Evolutionary conservation across 2,113 vertebrate genomes (phyloP), one percentile per base, ranked within the genome.

Genomic region (Leptobrachium ailaonicum): DNA sequence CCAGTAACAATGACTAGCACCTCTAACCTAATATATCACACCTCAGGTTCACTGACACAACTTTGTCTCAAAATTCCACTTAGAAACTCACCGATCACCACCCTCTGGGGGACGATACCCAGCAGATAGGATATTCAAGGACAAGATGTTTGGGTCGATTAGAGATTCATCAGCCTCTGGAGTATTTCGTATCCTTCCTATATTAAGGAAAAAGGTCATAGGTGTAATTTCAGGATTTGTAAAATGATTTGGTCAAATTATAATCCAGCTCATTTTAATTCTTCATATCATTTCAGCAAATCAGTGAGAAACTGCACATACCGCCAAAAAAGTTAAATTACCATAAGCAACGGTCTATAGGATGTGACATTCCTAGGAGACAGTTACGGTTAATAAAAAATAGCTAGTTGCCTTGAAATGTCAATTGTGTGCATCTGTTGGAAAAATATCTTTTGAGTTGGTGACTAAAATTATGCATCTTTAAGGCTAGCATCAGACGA

Each of bases 81-180:
- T 40, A 13, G 0, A 14, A 20, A 91, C 90, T 62, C 90, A 98
- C 98, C 97, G 93, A 90, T 99, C 98, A 0, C 99, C 97, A 58
- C 94, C 95, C 73, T 94, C 85, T 1, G 98, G 97, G 47, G 88
- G 90, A 80, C 95, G 90, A 76, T 96, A 96, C 12, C 95, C 95
- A 0, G 95, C 93, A 0, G 95, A 96, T 10, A 99, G 90, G 85
- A 99, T 98, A 88, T 98, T 99, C 82, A 99, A 93, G 14, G 98
- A 99, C 13, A 99, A 85, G 82, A 99, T 97, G 86, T 97, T 98
- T 76, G 97, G 97, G 84, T 99, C 98, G 0, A 98, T 94, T 83
- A 97, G 92, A 45, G 94, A 95, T 82, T 99, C 98, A 0, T 98
- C 96, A 0, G 94, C 92, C 88, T 98, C 96, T 0, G 95, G 96